Evolutionary conservation across 2,888 invertebrate species (phyloP).

Genomic region (Stenchaetothrips biformis): DNA sequence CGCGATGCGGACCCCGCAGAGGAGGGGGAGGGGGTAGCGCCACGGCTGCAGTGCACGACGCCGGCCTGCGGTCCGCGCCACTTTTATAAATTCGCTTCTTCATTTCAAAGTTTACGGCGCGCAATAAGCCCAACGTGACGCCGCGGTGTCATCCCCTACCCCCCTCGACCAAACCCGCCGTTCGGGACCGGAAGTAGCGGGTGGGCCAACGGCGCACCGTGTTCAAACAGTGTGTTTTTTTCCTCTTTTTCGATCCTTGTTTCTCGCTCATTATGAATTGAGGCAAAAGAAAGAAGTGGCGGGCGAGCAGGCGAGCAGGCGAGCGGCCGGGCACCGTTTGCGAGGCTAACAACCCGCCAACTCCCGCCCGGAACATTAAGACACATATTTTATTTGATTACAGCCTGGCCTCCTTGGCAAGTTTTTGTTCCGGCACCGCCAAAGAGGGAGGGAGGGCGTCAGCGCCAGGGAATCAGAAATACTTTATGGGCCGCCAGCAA

Average conservation of each 20-base stretch:
- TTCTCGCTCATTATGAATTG: slow-evolving; percentile 1
- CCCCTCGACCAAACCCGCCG: no score
- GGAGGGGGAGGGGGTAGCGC: background rate
- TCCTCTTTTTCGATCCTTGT: background rate
- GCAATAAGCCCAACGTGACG: no score
- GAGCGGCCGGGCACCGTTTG: background rate
- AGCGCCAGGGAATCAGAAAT: background rate
- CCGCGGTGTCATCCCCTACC: no score
- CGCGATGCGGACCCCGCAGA: background rate
- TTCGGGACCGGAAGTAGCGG: no score
- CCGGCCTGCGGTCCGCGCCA: background rate
- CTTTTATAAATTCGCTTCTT: background rate
- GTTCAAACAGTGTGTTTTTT: no score
- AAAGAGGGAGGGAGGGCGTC: background rate
- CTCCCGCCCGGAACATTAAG: background rate
- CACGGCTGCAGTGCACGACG: no score
- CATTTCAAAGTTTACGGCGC: background rate
- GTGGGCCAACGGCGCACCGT: no score
- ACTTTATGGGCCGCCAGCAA: background rate
- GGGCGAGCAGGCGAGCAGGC: background rate
- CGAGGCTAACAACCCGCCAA: background rate
- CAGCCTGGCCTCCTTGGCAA: background rate
- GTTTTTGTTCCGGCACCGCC: background rate
- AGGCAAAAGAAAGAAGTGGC: background rate
- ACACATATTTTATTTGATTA: slow-evolving; percentile 24